Conservation (phyloP, 2,888 invertebrate genomes). For the Molanna angustata region DNA sequence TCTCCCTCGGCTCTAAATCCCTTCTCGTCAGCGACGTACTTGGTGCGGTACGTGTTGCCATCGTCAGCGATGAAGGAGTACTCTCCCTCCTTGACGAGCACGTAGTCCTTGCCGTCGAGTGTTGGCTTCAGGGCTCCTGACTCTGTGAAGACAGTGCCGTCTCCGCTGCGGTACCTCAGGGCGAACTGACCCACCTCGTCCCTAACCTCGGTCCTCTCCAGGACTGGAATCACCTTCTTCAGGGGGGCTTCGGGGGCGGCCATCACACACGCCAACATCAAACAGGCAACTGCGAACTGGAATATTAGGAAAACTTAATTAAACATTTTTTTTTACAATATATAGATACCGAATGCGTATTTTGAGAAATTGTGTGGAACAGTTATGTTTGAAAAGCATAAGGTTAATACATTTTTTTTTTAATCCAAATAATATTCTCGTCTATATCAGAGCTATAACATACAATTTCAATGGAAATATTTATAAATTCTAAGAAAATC, state of each 20-base stretch:
- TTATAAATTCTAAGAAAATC: too few relatives aligned
- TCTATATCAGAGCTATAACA: too few relatives aligned
- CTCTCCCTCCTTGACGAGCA: slow-evolving; percentile 28
- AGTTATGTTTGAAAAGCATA: too few relatives aligned
- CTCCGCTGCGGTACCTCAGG: slow-evolving; percentile 24
- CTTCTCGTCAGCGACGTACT: slow-evolving; percentile 28
- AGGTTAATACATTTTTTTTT: too few relatives aligned
- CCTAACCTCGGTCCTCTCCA: slow-evolving; percentile 27
- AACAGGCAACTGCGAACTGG: not conserved
- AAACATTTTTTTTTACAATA: too few relatives aligned
- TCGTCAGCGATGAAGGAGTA: slow-evolving; percentile 24
- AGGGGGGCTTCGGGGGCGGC: slow-evolving; percentile 8
- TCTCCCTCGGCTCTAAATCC: slow-evolving; percentile 30
- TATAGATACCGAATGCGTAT: too few relatives aligned
- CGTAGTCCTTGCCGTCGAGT: slow-evolving; percentile 27
- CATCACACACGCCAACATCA: not conserved
- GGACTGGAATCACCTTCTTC: slow-evolving; percentile 18
- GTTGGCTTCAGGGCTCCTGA: slow-evolving; percentile 29
- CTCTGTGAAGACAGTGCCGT: slow-evolving; percentile 27
- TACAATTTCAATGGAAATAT: too few relatives aligned
- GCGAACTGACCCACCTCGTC: slow-evolving; percentile 29
- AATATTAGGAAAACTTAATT: not conserved
- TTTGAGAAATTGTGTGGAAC: too few relatives aligned
- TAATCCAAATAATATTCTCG: too few relatives aligned
- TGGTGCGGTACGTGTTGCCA: slow-evolving; percentile 26